Evolutionary conservation across 1,140 invertebrate species (phyloP).

Genomic region (Dysdera silvatica): DNA sequence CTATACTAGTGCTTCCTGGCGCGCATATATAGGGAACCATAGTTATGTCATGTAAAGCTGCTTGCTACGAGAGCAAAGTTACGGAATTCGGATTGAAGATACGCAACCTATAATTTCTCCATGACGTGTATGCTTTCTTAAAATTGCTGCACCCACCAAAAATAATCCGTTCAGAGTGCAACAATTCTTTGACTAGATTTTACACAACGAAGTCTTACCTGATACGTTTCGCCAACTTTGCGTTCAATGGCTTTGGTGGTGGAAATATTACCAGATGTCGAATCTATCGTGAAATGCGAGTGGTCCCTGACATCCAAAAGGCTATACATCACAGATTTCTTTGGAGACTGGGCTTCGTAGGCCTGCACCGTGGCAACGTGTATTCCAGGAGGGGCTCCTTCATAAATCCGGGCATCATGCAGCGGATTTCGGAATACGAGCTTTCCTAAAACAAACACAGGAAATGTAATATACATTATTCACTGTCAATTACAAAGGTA

Average conservation of each 20-base stretch:
- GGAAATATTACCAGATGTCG: conserved; percentile 23
- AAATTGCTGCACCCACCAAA: too few relatives aligned
- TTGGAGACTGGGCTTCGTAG: conserved; percentile 11
- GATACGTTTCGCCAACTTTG: conserved; percentile 15
- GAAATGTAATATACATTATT: too few relatives aligned
- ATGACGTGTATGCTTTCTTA: too few relatives aligned
- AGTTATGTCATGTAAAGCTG: background rate
- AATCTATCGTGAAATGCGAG: conserved; percentile 25
- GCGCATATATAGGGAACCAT: too few relatives aligned
- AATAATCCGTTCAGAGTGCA: too few relatives aligned
- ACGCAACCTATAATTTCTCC: background rate
- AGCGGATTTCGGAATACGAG: conserved; percentile 25
- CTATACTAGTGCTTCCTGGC: too few relatives aligned
- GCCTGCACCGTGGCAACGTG: conserved; percentile 29
- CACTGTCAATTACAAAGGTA: too few relatives aligned
- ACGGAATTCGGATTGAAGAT: background rate
- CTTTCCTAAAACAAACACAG: conserved; percentile 20
- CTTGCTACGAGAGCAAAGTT: background rate
- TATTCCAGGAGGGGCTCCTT: conserved; percentile 24
- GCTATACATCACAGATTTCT: conserved; percentile 21
- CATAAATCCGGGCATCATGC: conserved; percentile 29
- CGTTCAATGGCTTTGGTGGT: conserved; percentile 17
- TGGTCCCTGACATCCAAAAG: conserved; percentile 25
- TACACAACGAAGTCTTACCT: conserved; percentile 10
- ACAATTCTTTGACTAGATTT: background rate